Conservation (phyloP, 2,888 invertebrate genomes). For the Shargacucullia verbasci region DNA sequence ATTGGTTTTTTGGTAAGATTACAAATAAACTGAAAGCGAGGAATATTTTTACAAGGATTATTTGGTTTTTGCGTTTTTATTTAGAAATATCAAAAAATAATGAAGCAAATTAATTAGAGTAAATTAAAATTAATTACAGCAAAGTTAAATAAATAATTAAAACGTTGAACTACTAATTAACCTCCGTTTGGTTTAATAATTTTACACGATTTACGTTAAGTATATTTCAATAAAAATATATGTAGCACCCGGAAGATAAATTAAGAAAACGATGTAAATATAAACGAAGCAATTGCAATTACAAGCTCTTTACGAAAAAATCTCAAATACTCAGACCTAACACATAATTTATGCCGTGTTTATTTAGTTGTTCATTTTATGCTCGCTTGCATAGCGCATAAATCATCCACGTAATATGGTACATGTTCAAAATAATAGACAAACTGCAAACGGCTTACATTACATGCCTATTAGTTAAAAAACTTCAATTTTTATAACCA, state of each 20-base stretch:
- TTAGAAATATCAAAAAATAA: too few relatives aligned
- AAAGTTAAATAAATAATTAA: too few relatives aligned
- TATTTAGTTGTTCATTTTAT: constrained; percentile 32
- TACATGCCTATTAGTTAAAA: constrained; percentile 39
- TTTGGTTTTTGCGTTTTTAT: too few relatives aligned
- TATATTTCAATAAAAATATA: too few relatives aligned
- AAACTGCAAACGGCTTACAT: constrained; percentile 37
- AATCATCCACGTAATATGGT: constrained; percentile 47
- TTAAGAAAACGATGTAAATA: too few relatives aligned
- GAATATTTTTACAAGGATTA: neutral
- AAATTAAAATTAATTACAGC: too few relatives aligned
- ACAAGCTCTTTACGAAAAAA: constrained; percentile 15
- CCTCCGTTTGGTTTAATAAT: too few relatives aligned
- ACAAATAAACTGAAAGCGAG: neutral
- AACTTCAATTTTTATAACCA: constrained; percentile 57
- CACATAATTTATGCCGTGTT: constrained; percentile 32
- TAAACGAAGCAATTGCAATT: constrained; percentile 12
- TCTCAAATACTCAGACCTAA: constrained; percentile 18
- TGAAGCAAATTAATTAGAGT: neutral
- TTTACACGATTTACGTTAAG: too few relatives aligned
- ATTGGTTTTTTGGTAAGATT: neutral
- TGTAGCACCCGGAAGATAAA: too few relatives aligned
- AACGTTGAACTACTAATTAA: too few relatives aligned
- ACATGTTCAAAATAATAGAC: constrained; percentile 43
- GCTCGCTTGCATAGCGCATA: constrained; percentile 44